Conservation (phyloP, 2,797 vertebrate genomes). For the Botia kubotai region DNA sequence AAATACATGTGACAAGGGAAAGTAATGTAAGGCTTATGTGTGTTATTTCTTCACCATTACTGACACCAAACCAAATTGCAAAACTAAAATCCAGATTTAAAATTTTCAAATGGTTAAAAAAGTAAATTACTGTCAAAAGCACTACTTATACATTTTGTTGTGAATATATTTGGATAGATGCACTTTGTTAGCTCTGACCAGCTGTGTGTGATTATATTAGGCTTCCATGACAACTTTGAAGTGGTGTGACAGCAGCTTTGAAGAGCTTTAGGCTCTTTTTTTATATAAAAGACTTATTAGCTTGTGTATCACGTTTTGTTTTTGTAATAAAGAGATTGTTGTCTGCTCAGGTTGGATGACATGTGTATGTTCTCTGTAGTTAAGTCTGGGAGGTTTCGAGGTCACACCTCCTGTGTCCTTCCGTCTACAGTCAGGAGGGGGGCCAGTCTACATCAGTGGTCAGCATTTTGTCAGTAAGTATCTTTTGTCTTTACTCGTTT, state of each 20-base stretch:
- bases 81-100: neutral
- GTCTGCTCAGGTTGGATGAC: neutral
- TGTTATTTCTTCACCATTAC: neutral
- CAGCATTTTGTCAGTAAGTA: constrained; percentile 84
- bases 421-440: constrained; percentile 80
- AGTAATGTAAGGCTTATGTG: neutral
- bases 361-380: constrained; percentile 61
- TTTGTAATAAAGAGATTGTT: neutral
- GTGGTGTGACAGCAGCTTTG: neutral
- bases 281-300: neutral
- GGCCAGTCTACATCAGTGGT: constrained; percentile 83
- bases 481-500: neutral
- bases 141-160: too few species aligned
- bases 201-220: neutral
- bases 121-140: neutral
- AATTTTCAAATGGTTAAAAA: too few species aligned
- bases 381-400: constrained; percentile 83
- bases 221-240: neutral
- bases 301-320: neutral
- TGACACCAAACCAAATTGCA: neutral
- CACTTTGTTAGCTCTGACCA: too few species aligned
- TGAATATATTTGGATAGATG: too few species aligned
- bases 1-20: neutral
- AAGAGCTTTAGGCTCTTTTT: neutral
- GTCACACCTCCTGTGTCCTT: constrained; percentile 83